Percentiles rank a stretch among this genome's conserved stretches.
Evolutionary conservation across 1,140 invertebrate species (phyloP).

Genomic region (Drosophila obscura): DNA sequence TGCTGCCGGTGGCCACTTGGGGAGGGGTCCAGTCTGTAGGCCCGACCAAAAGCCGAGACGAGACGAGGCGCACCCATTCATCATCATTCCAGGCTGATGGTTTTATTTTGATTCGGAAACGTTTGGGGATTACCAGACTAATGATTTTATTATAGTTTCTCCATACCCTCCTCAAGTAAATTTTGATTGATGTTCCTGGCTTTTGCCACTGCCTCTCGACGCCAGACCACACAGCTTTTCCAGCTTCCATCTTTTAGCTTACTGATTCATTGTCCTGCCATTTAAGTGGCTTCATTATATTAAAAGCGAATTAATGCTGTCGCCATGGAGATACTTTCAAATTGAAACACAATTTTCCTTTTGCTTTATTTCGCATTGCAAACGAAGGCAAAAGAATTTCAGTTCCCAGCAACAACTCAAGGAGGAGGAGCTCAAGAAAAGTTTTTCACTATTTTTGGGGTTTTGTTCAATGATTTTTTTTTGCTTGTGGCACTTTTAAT

Average conservation of each 20-base stretch:
- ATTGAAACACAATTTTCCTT: conserved; percentile 31
- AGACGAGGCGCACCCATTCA: conserved; percentile 50
- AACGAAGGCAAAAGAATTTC: conserved; percentile 7
- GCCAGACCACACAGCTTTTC: too few species aligned
- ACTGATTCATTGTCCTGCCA: conserved; percentile 43
- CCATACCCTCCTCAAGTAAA: conserved; percentile 41
- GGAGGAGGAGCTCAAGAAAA: neutral
- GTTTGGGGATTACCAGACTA: conserved; percentile 75
- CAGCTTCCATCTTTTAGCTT: conserved; percentile 11
- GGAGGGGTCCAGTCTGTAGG: conserved; percentile 3
- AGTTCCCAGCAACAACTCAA: neutral
- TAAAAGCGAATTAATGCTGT: conserved; percentile 51
- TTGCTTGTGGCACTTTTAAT: neutral
- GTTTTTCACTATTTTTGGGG: conserved; percentile 6
- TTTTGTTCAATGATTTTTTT: conserved; percentile 8
- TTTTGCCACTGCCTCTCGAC: neutral
- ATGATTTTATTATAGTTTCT: conserved; percentile 80
- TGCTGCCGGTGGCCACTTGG: conserved; percentile 30
- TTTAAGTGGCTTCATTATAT: conserved; percentile 53
- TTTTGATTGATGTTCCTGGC: conserved; percentile 66
- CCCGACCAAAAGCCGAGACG: neutral
- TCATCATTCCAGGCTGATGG: conserved; percentile 76
- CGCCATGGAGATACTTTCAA: conserved; percentile 34
- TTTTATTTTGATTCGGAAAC: conserved; percentile 79
- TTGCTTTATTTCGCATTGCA: neutral